Percentiles rank a stretch among this genome's conserved stretches.
Evolutionary conservation across 2,113 vertebrate species (phyloP).

Genomic region (Megaceryle torquata): DNA sequence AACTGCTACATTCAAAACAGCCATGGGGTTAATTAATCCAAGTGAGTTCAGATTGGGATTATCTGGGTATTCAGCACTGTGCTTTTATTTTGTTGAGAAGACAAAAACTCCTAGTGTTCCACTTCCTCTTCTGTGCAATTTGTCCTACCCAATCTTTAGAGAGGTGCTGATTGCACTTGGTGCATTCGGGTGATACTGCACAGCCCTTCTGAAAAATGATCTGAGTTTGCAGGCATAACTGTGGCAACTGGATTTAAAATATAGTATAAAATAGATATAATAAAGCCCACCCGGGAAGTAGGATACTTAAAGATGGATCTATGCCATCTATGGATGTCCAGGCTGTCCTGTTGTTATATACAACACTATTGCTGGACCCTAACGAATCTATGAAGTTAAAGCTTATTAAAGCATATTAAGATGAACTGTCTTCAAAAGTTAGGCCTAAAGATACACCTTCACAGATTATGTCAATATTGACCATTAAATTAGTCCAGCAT

Average conservation of each 20-base stretch:
- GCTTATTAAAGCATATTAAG: not conserved
- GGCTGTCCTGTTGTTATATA: not conserved
- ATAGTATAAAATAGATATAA: not conserved
- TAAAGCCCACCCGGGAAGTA: not conserved
- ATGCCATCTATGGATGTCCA: not conserved
- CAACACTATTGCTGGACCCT: not conserved
- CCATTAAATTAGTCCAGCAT: not conserved
- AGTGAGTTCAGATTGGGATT: not conserved
- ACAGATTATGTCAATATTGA: not conserved
- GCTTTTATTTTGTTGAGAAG: not conserved
- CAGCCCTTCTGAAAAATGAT: not conserved
- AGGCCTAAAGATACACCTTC: not conserved
- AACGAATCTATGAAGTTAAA: not conserved
- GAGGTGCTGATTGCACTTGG: fast-evolving
- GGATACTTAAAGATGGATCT: not conserved
- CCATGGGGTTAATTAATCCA: not conserved
- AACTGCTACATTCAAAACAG: not conserved
- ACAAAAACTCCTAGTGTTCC: not conserved
- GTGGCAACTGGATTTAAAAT: not conserved
- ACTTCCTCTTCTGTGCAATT: not conserved
- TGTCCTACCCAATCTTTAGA: not conserved
- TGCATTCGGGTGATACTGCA: not conserved
- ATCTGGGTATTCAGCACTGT: not conserved
- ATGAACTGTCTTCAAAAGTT: not conserved
- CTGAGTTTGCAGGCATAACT: not conserved